phyloP scores from a whole-genome alignment of 2,797 vertebrate species.

The Myotis findleyi region DNA sequence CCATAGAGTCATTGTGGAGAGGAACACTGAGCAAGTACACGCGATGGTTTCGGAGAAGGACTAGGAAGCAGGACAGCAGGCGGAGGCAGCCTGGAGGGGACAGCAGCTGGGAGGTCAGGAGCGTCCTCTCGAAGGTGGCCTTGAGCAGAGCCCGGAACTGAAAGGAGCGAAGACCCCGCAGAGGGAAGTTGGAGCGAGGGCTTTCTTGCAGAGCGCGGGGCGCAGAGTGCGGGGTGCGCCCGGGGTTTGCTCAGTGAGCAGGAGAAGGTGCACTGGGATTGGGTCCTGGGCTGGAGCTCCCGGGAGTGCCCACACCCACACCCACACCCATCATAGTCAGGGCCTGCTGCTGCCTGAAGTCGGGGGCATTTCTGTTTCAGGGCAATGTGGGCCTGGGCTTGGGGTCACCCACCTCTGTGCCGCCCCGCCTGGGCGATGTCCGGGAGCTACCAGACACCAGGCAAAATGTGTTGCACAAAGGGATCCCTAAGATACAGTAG shows the following conservation, averaged over 20 bases:
- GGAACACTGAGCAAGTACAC: background rate
- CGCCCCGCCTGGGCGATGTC: too few relatives aligned
- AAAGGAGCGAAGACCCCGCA: background rate
- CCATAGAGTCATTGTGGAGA: background rate
- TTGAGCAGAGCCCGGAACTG: background rate
- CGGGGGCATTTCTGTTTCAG: background rate
- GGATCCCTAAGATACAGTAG: background rate
- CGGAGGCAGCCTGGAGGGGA: background rate
- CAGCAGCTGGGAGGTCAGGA: background rate
- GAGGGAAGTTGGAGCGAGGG: background rate
- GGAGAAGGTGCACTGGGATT: too few relatives aligned
- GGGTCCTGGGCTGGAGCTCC: background rate
- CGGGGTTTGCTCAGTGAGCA: too few relatives aligned
- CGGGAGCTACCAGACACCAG: background rate
- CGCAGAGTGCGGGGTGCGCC: too few relatives aligned
- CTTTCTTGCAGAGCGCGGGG: background rate
- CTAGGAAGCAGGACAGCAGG: background rate
- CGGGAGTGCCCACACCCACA: too few relatives aligned
- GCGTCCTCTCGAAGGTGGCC: background rate
- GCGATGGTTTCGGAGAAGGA: background rate
- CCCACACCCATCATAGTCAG: too few relatives aligned
- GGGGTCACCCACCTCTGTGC: too few relatives aligned
- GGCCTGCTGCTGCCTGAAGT: too few relatives aligned
- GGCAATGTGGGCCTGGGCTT: rapidly evolving
- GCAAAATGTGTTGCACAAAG: background rate